Evolutionary conservation across 1,140 invertebrate species (phyloP).

Genomic region (Eciton burchellii): DNA sequence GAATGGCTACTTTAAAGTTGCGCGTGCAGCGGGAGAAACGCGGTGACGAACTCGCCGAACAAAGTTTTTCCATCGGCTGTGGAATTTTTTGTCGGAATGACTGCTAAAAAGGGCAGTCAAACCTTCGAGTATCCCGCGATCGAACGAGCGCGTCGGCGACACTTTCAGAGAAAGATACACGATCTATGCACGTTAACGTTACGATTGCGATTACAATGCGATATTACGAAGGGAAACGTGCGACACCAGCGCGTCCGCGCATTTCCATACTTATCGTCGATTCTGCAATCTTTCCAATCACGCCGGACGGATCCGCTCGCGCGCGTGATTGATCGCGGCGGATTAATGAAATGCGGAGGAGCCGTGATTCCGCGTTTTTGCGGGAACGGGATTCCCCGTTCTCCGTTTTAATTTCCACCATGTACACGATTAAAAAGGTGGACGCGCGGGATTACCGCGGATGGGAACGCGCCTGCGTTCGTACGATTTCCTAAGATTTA

Average conservation of each 20-base stretch:
- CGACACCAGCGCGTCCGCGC: not conserved
- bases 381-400: not conserved
- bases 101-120: slow-evolving; percentile 18
- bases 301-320: slow-evolving; percentile 17
- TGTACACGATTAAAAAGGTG: not conserved
- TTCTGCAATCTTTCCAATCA: slow-evolving; percentile 19
- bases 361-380: not conserved
- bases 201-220: too few species aligned
- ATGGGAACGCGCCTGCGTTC: too few species aligned
- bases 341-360: slow-evolving; percentile 31
- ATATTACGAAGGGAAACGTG: too few species aligned
- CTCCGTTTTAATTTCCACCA: slow-evolving; percentile 4
- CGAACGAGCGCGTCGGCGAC: not conserved
- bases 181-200: too few species aligned
- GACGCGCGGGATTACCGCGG: not conserved
- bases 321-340: slow-evolving; percentile 22
- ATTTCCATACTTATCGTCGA: slow-evolving; percentile 20
- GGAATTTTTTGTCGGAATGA: slow-evolving; percentile 57
- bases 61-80: slow-evolving; percentile 66
- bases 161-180: not conserved
- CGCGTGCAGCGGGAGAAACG: slow-evolving; percentile 17
- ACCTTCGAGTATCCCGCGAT: not conserved
- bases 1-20: slow-evolving; percentile 59
- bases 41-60: slow-evolving; percentile 60
- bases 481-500: slow-evolving; percentile 24